Evolutionary conservation across 2,888 invertebrate genomes (phyloP), one percentile per base, ranked within the genome.

Genomic region (Caenorhabditis sulstoni): DNA sequence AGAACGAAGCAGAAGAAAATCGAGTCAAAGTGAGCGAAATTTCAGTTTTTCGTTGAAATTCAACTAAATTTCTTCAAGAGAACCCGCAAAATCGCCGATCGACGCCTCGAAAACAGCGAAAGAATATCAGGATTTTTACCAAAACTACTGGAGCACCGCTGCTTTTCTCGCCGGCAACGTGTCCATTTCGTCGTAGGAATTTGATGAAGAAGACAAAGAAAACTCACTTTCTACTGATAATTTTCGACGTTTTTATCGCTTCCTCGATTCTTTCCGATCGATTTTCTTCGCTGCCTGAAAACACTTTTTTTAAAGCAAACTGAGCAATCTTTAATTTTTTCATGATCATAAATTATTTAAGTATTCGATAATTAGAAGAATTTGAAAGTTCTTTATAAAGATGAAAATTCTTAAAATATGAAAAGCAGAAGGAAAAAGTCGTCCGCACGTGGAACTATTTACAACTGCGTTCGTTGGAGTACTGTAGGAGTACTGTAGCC

Each of bases 1-100:
- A 65, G 88, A 44, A 88, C 87, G 0, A 88, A 88, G 61, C 78
- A 81, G 41, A 86, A 86, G 62, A 71, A 71, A 18, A 37, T 57
- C 7, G 71, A 64, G 37, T 45, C 64, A 0, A 71, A 47, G 62
- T 64, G 37, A 47, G 55, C n/a, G 3, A 23, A 16, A 8, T 23
- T 44, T 57, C n/a, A 44, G 18, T 18, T 50, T 18, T 16, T 45
- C 14, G 9, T 1, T 11, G 35, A 29, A n/a, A 2, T 64, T 22
- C 12, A 9, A 18, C 14, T 55, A n/a, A n/a, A n/a, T 71, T 16
- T 8, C 39, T 5, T 14, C 1, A 49, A 71, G 62, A 64, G 62
- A 71, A 22, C 47, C 64, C 12, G 50, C 12, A 9, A 64, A 71
- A 20, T 20, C 49, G 39, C 14, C 50, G 5, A 9, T 37, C 35